Conservation (phyloP, 2,888 invertebrate species). For the Neoscelio sp. region DNA sequence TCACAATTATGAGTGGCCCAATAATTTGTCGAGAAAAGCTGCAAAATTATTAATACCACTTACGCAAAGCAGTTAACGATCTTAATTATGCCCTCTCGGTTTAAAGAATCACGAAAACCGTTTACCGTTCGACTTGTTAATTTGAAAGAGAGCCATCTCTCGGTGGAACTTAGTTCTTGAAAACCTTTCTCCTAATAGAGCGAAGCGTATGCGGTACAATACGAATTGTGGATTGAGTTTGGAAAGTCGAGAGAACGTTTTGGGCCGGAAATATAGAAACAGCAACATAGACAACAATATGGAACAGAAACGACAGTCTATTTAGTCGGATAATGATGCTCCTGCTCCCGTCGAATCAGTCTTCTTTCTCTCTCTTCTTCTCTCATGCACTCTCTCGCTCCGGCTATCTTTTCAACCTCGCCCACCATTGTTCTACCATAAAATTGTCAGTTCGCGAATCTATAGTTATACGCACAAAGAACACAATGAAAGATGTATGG, state of each 20-base stretch:
- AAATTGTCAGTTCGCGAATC: conserved; percentile 81
- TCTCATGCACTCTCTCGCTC: conserved; percentile 58
- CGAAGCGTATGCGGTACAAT: conserved; percentile 74
- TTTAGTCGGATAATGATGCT: conserved; percentile 81
- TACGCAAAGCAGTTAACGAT: conserved; percentile 33
- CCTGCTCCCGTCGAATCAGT: conserved; percentile 76
- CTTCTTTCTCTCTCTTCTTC: conserved; percentile 63
- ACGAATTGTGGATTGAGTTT: conserved; percentile 78
- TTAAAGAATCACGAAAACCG: conserved; percentile 51
- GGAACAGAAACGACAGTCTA: conserved; percentile 74
- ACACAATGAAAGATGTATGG: conserved; percentile 81
- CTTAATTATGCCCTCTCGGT: conserved; percentile 45
- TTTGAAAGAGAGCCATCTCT: conserved; percentile 31
- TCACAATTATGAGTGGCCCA: conserved; percentile 45
- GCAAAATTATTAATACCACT: conserved; percentile 45
- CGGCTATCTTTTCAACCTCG: conserved; percentile 60
- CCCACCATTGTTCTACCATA: conserved; percentile 80
- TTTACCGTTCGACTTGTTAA: conserved; percentile 55
- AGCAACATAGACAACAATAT: conserved; percentile 71
- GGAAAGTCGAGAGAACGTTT: conserved; percentile 70
- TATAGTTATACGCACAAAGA: conserved; percentile 80
- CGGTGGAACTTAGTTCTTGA: conserved; percentile 32
- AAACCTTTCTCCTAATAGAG: conserved; percentile 9
- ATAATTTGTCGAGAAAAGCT: conserved; percentile 25
- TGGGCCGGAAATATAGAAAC: conserved; percentile 61